A percentile compares a stretch with the other conserved stretches of the same genome.
Evolutionary conservation across 92 coral and sea anemone species (phyloP).

Genomic region (Blastomussa wellsi): DNA sequence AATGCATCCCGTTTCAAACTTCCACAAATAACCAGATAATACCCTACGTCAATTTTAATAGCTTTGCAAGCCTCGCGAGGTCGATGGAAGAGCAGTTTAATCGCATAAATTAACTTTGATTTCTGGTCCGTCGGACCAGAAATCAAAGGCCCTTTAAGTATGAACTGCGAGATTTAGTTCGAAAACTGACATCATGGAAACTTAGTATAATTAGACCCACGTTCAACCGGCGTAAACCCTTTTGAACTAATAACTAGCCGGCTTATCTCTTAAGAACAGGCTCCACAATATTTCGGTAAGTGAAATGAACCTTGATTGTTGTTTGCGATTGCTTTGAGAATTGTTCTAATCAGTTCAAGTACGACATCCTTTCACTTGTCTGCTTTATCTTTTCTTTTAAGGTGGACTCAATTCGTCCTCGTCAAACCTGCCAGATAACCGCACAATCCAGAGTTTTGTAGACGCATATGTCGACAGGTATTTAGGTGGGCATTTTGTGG

Average conservation of each 20-base stretch:
- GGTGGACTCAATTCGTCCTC: background rate
- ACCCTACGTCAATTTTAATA: no score
- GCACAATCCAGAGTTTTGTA: background rate
- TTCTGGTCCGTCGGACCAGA: no score
- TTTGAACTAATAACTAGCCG: background rate
- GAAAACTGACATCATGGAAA: background rate
- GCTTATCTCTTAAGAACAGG: background rate
- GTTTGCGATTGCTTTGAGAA: background rate
- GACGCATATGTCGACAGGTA: background rate
- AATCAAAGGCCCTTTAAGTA: no score
- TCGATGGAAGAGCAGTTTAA: no score
- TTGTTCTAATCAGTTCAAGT: background rate
- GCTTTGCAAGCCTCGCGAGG: no score
- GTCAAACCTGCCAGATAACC: background rate
- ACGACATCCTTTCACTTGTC: background rate
- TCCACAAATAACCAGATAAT: no score
- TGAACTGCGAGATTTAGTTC: background rate
- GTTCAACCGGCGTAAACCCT: background rate
- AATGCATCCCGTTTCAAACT: no score
- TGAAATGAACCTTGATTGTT: background rate
- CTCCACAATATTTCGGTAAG: background rate
- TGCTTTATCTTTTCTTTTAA: background rate
- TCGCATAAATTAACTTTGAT: no score
- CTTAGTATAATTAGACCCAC: background rate
- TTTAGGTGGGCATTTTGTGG: background rate